phyloP scores from a whole-genome alignment of 2,888 invertebrate genomes.

The Drosophila mayaguana region DNA sequence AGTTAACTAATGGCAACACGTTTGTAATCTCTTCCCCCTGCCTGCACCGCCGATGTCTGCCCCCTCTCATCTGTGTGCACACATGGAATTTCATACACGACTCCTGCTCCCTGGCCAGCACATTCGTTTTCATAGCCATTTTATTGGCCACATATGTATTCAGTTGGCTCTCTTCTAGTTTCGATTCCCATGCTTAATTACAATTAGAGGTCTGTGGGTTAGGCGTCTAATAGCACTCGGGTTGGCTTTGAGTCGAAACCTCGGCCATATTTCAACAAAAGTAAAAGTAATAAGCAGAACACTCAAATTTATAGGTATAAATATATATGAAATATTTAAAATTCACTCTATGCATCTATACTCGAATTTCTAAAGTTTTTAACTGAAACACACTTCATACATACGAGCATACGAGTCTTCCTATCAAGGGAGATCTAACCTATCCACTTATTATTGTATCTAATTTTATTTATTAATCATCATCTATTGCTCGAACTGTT shows the following conservation, averaged over 20 bases:
- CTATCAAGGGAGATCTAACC: too few species aligned
- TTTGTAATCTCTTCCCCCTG: conserved; percentile 74
- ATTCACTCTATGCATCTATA: neutral
- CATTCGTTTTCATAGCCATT: conserved; percentile 50
- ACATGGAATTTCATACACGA: conserved; percentile 43
- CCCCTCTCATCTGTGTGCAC: conserved; percentile 20
- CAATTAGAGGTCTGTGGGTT: conserved; percentile 68
- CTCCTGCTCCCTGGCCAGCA: conserved; percentile 43
- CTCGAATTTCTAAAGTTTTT: too few species aligned
- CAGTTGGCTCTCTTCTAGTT: conserved; percentile 15
- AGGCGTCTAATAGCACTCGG: conserved; percentile 27
- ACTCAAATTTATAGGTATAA: neutral
- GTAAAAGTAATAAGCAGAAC: conserved; percentile 36
- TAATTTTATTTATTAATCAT: too few species aligned
- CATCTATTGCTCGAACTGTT: too few species aligned
- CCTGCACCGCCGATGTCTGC: conserved; percentile 16
- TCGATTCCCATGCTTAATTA: conserved; percentile 74
- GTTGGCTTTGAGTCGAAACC: conserved; percentile 14
- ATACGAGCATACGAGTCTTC: too few species aligned
- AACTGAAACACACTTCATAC: too few species aligned
- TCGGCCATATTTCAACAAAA: conserved; percentile 28
- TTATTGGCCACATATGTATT: conserved; percentile 54
- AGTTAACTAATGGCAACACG: conserved; percentile 85
- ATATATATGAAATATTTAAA: neutral
- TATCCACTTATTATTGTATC: too few species aligned